Base-by-base conservation (phyloP, 2,113 vertebrate genomes). In the Brachyhypopomus gauderio region DNA sequence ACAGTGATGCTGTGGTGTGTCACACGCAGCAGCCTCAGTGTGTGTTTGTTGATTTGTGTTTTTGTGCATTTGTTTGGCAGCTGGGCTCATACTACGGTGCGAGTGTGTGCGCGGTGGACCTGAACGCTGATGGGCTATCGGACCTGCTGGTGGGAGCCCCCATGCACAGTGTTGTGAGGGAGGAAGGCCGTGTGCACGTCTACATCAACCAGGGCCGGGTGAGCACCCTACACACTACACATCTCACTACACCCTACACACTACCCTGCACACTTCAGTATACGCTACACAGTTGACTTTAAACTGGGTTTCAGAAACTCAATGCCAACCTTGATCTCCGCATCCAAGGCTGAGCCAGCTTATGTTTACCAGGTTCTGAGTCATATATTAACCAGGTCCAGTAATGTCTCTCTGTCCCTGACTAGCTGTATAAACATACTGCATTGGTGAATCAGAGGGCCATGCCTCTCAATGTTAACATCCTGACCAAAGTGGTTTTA, bases 51-150 rank as follows among this genome's bases (percentile, higher is more conserved):
- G 5, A 5, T 75, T 41, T 38, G 30, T 52, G 77, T 27, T 7
- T 48, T 58, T 52, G 12, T 70, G 27, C 69, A 27, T 76, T 78
- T 75, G 71, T 69, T 36, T 70, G 63, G 12, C 85, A 99, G 98
- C 92, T 98, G 75, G 97, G 97, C 67, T 96, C 97, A 1, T 99
- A 99, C 83, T 99, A 98, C 17, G 98, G 98, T 83, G 94, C 96
- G 78, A 93, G 96, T 69, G 82, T 98, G 58, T 98, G 95, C 80
- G 96, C 88, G 0, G 93, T 96, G 77, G 97, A 99, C 89, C 92
- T 99, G 85, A 98, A 99, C 0, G 90, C 92, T 1, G 98, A 99
- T 36, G 96, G 97, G 38, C 89, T 98, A 20, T 98, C 98, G 0
- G 98, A 99, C 81, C 91, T 99, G 34, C 89, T 99, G 3, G 96